Conservation (phyloP, 2,113 vertebrate genomes). For the Sphyrna mokarran region DNA sequence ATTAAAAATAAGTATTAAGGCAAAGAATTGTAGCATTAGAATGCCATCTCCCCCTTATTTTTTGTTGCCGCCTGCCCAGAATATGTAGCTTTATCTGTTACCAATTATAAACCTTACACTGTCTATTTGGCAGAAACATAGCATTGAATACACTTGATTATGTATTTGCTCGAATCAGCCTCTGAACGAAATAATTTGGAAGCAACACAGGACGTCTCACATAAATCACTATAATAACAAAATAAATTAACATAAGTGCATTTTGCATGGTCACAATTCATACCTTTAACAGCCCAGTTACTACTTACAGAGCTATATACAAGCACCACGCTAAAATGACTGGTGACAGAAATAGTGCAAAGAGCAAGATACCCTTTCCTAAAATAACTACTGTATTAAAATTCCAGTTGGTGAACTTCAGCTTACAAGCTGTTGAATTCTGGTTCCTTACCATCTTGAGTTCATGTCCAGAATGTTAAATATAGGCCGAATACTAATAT, state of each 20-base stretch:
- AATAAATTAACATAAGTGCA: background rate
- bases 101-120: background rate
- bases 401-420: background rate
- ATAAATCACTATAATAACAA: background rate
- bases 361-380: background rate
- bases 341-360: background rate
- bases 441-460: conserved; percentile 10
- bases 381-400: conserved; percentile 11
- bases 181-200: background rate
- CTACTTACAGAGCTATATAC: background rate
- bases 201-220: background rate
- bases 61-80: background rate
- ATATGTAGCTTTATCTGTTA: background rate
- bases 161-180: background rate
- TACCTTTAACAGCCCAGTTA: background rate
- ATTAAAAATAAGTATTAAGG: background rate
- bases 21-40: background rate
- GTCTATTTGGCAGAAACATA: background rate
- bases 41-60: background rate
- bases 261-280: background rate
- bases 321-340: background rate
- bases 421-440: background rate
- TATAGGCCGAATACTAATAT: background rate
- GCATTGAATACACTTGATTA: background rate
- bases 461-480: background rate